These are phyloP conservation scores for Ceramica pisi DNA, from an alignment of 2,888 invertebrate species.

Conservation along the genomic window DNA sequence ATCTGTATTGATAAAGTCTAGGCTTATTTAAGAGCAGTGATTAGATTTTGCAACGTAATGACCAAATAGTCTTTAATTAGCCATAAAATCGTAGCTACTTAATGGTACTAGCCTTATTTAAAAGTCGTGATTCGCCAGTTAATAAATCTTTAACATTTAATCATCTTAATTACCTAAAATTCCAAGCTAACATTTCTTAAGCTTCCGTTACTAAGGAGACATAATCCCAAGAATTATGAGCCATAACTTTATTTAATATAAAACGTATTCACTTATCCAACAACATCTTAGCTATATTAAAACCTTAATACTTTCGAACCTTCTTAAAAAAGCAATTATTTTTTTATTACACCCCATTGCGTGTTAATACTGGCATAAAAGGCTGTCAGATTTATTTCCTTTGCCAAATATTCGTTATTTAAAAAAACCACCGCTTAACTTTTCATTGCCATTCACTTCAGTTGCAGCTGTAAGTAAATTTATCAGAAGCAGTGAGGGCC, in stretches of 20 bases:
- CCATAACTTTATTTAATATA: slow-evolving; percentile 66
- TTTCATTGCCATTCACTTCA: slow-evolving; percentile 73
- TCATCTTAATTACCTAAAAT: slow-evolving; percentile 33
- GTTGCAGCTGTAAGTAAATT: slow-evolving; percentile 76
- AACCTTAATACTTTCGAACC: slow-evolving; percentile 56
- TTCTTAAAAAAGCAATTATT: slow-evolving; percentile 57
- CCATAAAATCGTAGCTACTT: background rate
- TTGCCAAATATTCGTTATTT: slow-evolving; percentile 51
- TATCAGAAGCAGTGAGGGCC: slow-evolving; percentile 71
- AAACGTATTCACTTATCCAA: slow-evolving; percentile 62
- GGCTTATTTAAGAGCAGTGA: background rate
- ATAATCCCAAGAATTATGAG: slow-evolving; percentile 58
- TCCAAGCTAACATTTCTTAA: slow-evolving; percentile 40
- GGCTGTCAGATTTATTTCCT: slow-evolving; percentile 47
- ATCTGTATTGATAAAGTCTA: background rate
- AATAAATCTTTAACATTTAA: slow-evolving; percentile 32
- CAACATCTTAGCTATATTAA: slow-evolving; percentile 58
- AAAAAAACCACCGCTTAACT: slow-evolving; percentile 59
- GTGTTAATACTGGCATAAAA: slow-evolving; percentile 57
- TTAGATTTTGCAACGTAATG: background rate
- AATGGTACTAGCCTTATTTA: background rate
- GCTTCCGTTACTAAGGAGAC: slow-evolving; percentile 49
- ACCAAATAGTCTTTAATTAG: background rate
- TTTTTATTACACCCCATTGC: slow-evolving; percentile 58
- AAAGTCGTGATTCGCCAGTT: background rate